Evolutionary conservation across 2,888 invertebrate genomes (phyloP), one percentile per base, ranked within the genome.

Genomic region (Tortricodes alternella): DNA sequence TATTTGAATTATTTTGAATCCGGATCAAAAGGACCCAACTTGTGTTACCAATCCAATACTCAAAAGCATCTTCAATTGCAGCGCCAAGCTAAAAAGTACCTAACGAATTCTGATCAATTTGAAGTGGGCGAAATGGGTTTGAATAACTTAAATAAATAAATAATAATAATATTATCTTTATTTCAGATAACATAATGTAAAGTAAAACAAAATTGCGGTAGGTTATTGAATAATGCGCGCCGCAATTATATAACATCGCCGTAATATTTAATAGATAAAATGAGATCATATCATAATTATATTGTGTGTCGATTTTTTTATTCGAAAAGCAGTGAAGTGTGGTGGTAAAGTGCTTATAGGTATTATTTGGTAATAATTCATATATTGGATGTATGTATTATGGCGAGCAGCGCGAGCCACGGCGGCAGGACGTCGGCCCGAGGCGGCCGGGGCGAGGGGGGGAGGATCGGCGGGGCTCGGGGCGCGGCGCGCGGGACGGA

Each of bases 401-500:
- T 46, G 27, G 37, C 41, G 41, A 24, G 49, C 35, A 29, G 41
- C 18, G 62, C 56, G 60, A 58, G 59, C 63, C 66, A 65, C 61
- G 56, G 63, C 63, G 70, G 66, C 73, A 70, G 77, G 76, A 77
- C 72, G 73, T 65, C 69, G 59, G 62, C 60, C 62, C 66, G 70
- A n/a, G n/a, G n/a, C n/a, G n/a, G n/a, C n/a, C 67, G 67, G 60
- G 58, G 61, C 64, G 67, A 61, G 64, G 67, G 76, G 70, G 66
- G 62, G 73, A n/a, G n/a, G n/a, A n/a, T n/a, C 55, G 62, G 60
- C 61, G 58, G 64, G 49, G 66, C 1, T 11, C 18, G 49, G 66
- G 58, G 64, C 49, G 80, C 46, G 74, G 74, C 58, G 77, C 65
- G 80, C 73, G 81, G 82, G 76, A 74, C 71, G 77, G 75, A 71